Evolutionary conservation across 2,888 invertebrate species (phyloP).

Genomic region (Pyrrhosoma nymphula): DNA sequence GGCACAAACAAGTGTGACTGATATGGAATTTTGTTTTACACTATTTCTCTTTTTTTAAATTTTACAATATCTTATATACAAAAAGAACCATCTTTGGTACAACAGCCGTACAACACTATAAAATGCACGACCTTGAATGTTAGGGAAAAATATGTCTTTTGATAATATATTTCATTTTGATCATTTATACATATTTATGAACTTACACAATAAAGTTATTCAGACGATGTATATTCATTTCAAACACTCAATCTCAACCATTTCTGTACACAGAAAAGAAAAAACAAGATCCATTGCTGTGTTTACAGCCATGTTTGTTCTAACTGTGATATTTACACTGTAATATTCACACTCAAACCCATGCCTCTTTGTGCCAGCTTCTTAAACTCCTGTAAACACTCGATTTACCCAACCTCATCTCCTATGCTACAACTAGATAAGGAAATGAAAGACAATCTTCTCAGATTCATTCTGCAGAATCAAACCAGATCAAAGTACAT

Average conservation of each 20-base stretch:
- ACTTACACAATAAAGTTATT: slow-evolving; percentile 44
- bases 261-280: slow-evolving; percentile 52
- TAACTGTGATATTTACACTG: slow-evolving; percentile 30
- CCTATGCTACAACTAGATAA: slow-evolving; percentile 13
- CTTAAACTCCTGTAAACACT: background rate
- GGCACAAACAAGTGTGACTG: slow-evolving; percentile 57
- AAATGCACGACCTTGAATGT: slow-evolving; percentile 51
- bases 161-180: slow-evolving; percentile 62
- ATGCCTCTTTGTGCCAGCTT: slow-evolving; percentile 59
- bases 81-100: slow-evolving; percentile 67
- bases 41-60: slow-evolving; percentile 12
- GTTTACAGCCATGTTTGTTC: background rate
- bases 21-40: slow-evolving; percentile 51
- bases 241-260: slow-evolving; percentile 37
- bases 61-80: slow-evolving; percentile 44
- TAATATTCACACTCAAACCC: slow-evolving; percentile 38
- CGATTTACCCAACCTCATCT: slow-evolving; percentile 21
- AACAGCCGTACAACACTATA: slow-evolving; percentile 50
- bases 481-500: slow-evolving; percentile 22
- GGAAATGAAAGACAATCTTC: slow-evolving; percentile 4
- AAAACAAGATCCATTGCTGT: slow-evolving; percentile 27
- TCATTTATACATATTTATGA: slow-evolving; percentile 53
- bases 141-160: slow-evolving; percentile 62
- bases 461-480: slow-evolving; percentile 42
- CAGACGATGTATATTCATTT: slow-evolving; percentile 29